Conservation (phyloP, 1,140 invertebrate genomes). For the Zeugodacus cucurbitae region DNA sequence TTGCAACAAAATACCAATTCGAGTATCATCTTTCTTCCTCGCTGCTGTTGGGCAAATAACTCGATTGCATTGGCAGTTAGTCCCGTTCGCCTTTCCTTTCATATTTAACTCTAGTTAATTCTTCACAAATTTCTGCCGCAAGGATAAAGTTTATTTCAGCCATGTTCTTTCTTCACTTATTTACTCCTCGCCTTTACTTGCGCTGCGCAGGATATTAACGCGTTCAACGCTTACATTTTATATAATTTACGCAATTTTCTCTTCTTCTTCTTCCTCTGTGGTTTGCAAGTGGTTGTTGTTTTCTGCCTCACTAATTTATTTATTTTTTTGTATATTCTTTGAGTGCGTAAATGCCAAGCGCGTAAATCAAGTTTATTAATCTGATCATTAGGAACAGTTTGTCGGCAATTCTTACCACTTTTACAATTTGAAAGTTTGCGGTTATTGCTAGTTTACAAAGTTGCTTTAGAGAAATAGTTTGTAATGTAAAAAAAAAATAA, state of each 20-base stretch:
- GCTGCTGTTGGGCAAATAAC: no score
- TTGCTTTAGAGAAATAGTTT: not conserved
- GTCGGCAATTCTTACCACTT: not conserved
- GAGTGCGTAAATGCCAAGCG: not conserved
- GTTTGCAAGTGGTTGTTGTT: not conserved
- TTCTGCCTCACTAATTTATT: not conserved
- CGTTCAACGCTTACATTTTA: not conserved
- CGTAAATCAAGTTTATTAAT: constrained; percentile 18
- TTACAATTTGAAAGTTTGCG: not conserved
- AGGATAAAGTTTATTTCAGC: constrained; percentile 33
- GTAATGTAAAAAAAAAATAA: not conserved
- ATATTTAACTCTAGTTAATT: not conserved
- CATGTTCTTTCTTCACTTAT: not conserved
- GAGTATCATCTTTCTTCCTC: no score
- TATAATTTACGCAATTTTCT: not conserved
- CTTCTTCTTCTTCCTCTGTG: no score
- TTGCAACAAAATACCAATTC: not conserved
- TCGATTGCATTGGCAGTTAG: no score
- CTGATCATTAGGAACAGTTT: constrained; percentile 14
- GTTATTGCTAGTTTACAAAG: not conserved
- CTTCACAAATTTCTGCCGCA: constrained; percentile 14
- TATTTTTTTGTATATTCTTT: not conserved
- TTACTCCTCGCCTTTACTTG: not conserved
- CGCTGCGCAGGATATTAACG: not conserved
- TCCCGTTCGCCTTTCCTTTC: not conserved